Base-by-base conservation (phyloP, 1,140 invertebrate species). In the Cydia splendana region DNA sequence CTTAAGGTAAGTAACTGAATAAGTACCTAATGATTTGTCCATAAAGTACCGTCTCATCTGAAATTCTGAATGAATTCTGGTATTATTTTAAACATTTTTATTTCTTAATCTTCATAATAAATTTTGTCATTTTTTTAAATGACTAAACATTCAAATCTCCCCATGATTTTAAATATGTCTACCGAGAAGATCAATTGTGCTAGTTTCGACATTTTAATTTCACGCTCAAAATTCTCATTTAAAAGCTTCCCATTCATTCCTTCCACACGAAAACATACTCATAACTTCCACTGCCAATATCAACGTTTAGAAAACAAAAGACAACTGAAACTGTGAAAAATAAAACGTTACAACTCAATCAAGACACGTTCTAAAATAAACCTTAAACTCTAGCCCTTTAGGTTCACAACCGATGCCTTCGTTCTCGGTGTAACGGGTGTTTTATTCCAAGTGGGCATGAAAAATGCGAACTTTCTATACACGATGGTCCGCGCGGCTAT, bases 261-360 rank as follows among this genome's bases (percentile, higher is more conserved):
- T 15, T 62, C 7, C 18, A 62, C 53, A 62, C 42, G 13, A 45
- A 62, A 62, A 62, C 53, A 62, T 62, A 20, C 53, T 53, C 51
- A 53, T 53, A 53, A 53, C 51, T n/a, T n/a, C n/a, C n/a, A 10
- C 18, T 18, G n/a, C 53, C 53, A 20, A 62, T 62, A 62, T 62
- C 53, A 24, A 18, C 53, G 53, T 62, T 62, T 62, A 62, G 53
- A 62, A 62, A 62, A 62, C 53, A 62, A 62, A 62, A 62, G 53
- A 62, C n/a, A 62, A 12, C 57, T 62, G 9, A 62, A 62, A 62
- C n/a, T 20, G 3, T 24, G 7, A 24, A 62, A 62, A 62, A 1
- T 20, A 24, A 62, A 62, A 62, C 57, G 57, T 62, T 2, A 10
- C 6, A 62, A 62, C 7, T 62, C 57, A 62, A 62, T 6, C 57